Conservation (phyloP, 2,113 vertebrate genomes). For the Phaethornis superciliosus region DNA sequence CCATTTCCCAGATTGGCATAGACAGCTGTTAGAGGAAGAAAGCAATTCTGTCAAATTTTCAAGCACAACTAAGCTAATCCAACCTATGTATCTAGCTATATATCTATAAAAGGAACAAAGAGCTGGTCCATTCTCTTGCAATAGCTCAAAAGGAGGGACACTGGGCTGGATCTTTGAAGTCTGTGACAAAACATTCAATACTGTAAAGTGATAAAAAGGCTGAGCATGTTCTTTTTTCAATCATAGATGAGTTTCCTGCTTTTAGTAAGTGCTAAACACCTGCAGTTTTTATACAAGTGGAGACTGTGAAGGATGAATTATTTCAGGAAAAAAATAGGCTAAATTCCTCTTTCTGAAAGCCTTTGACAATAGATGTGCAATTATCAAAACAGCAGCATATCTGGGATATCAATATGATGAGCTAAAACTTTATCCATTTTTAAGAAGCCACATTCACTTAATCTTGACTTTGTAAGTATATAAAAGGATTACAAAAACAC, state of each 20-base stretch:
- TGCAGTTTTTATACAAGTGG: neutral
- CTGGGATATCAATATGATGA: neutral
- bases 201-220: neutral
- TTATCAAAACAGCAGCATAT: conserved; percentile 13
- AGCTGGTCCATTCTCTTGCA: neutral
- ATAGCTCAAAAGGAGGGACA: neutral
- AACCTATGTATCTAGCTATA: neutral
- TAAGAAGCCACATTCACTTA: neutral
- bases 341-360: neutral
- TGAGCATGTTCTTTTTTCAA: neutral
- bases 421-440: neutral
- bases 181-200: neutral
- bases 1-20: neutral
- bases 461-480: neutral
- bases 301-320: neutral
- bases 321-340: neutral
- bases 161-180: neutral
- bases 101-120: neutral
- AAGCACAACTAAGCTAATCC: neutral
- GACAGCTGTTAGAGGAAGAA: neutral
- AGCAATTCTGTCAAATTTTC: neutral
- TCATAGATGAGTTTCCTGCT: neutral
- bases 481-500: neutral
- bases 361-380: neutral
- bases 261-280: conserved; percentile 2